Percentiles rank a stretch among this genome's conserved stretches.
phyloP scores from a whole-genome alignment of 2,797 vertebrate genomes.

The Calcarius lapponicus region DNA sequence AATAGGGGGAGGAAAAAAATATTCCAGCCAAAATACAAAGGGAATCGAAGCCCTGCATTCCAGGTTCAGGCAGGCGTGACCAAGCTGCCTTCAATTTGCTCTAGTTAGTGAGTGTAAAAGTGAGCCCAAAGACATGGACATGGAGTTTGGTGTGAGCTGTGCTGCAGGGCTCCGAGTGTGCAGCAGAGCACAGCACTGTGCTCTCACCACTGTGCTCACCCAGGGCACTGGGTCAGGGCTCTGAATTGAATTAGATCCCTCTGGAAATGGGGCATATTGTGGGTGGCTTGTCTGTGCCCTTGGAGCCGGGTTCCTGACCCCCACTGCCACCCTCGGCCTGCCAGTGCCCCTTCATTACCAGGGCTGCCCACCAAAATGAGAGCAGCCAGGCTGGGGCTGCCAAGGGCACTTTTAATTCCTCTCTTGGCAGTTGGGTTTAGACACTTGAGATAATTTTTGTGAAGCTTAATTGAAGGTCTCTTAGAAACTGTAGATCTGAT shows the following conservation, averaged over 20 bases:
- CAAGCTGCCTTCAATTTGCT: conserved; percentile 65
- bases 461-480: conserved; percentile 66
- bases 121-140: conserved; percentile 44
- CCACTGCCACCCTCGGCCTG: background rate
- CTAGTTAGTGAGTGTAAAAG: conserved; percentile 23
- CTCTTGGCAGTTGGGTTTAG: conserved; percentile 48
- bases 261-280: background rate
- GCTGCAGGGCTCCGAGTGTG: background rate
- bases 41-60: conserved; percentile 51
- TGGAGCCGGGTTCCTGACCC: background rate
- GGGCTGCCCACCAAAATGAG: conserved; percentile 14
- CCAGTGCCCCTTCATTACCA: conserved; percentile 44
- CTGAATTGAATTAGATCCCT: background rate
- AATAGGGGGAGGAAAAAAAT: conserved; percentile 1
- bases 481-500: conserved; percentile 49
- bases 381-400: conserved; percentile 32
- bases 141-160: conserved; percentile 8
- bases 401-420: conserved; percentile 55
- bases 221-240: background rate
- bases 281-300: background rate
- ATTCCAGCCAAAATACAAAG: conserved; percentile 39
- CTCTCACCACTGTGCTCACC: background rate
- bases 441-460: conserved; percentile 59
- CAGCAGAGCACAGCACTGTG: background rate
- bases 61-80: conserved; percentile 65